Percentiles rank a stretch among this genome's conserved stretches.
Evolutionary conservation across 2,888 invertebrate genomes (phyloP).

Genomic region (Ptycholaimellus sp.): DNA sequence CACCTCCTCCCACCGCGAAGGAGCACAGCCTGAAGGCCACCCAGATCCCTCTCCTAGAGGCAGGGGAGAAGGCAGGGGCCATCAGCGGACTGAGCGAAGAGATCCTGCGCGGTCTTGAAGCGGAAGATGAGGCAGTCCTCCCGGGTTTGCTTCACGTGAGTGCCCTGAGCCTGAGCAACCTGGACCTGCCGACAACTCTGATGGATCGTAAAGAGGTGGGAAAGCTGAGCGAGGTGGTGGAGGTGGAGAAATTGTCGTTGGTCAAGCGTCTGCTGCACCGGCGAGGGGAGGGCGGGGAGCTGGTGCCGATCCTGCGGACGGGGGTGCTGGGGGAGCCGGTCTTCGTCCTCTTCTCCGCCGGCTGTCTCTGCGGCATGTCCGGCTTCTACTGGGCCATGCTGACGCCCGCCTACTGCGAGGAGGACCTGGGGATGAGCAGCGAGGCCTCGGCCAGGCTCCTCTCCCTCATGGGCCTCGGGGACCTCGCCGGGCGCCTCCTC

Average conservation of each 20-base stretch:
- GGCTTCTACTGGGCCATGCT: neutral
- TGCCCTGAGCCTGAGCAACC: neutral
- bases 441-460: neutral
- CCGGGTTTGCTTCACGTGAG: neutral
- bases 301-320: neutral
- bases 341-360: neutral
- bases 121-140: no score
- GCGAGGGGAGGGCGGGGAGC: neutral
- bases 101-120: no score
- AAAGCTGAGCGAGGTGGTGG: neutral
- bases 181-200: neutral
- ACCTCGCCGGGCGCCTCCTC: conserved; percentile 2
- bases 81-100: no score
- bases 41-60: no score
- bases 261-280: neutral
- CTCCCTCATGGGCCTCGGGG: neutral
- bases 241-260: neutral
- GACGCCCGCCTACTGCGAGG: neutral
- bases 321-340: neutral
- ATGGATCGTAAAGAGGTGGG: neutral
- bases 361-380: neutral
- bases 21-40: no score
- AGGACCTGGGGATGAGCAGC: neutral
- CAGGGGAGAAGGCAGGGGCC: no score
- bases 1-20: no score